Percentiles rank a stretch among this genome's conserved stretches.
phyloP scores from a whole-genome alignment of 2,888 invertebrate genomes.

The Trichogramma dendrolimi region DNA sequence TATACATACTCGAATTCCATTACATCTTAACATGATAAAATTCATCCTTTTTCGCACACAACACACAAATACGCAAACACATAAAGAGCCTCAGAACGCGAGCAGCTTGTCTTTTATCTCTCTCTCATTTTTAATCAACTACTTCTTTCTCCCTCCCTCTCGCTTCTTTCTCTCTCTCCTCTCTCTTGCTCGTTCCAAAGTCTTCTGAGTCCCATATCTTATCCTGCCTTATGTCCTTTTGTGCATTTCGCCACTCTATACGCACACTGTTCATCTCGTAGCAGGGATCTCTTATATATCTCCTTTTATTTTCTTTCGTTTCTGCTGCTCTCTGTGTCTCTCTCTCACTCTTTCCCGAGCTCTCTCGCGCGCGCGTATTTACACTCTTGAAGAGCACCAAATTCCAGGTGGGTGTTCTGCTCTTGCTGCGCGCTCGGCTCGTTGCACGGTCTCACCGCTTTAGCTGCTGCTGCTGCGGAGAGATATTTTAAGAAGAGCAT shows the following conservation, averaged over 20 bases:
- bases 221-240: conserved; percentile 6
- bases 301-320: not conserved
- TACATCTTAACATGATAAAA: no score
- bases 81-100: no score
- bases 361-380: conserved; percentile 13
- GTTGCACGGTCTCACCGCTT: no score
- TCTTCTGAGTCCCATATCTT: not conserved
- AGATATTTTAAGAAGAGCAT: conserved; percentile 14
- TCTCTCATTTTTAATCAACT: conserved; percentile 12
- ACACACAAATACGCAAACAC: no score
- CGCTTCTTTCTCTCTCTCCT: not conserved
- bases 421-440: conserved; percentile 22
- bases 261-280: conserved; percentile 7
- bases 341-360: not conserved
- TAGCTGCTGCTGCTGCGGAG: conserved; percentile 12
- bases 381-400: conserved; percentile 22
- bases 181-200: not conserved
- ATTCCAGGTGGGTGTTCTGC: conserved; percentile 34
- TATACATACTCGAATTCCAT: no score
- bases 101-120: conserved; percentile 2
- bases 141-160: not conserved
- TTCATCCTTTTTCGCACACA: no score
- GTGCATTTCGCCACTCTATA: conserved; percentile 9
- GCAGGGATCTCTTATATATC: conserved; percentile 10
- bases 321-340: not conserved